Base-by-base conservation (phyloP, 2,888 invertebrate species). In the Ptychoptera contaminata region DNA sequence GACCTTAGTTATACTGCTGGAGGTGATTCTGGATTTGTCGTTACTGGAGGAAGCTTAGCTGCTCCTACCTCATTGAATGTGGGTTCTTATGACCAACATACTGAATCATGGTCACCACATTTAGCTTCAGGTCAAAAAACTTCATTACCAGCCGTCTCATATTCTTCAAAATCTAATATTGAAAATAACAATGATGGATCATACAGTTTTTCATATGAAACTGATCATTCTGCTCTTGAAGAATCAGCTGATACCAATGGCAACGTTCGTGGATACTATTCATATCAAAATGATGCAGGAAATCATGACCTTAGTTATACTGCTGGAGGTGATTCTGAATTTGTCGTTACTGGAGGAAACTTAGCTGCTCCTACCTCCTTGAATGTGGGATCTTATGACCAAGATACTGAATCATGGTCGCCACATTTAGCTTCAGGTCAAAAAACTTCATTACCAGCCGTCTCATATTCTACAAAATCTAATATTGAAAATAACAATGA, bases 1-100 rank as follows among this genome's bases (percentile, higher is more conserved):
- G 77, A 79, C 53, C 76, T 82, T 1, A 72, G 76, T 45, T 82
- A 78, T 59, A 73, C 77, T 48, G 82, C 82, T n/a, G 82, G 79
- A 0, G 69, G 77, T 45, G 75, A 76, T 52, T 80, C 76, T 1
- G 82, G 82, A 0, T 82, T 82, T 52, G 54, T 58, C 36, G 56
- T 61, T 37, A 58, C 61, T 48, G 62, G 62, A 39, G 64, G 65
- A 36, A 62, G 57, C 50, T 56, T 65, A 49, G 55, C 59, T 12
- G 40, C 34, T 36, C 54, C 54, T 7, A 23, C 4, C 7, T 5
- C 23, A 23, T 23, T 23, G 23, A 23, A 23, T 23, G 7, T 7
- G 4, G 23, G 23, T 7, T 23, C 23, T 3, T 5, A 23, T 23
- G 7, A 5, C 23, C 3, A 23, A 23, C 7, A 3, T 23, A 7